A percentile compares a stretch with the other conserved stretches of the same genome.
Evolutionary conservation across 2,113 vertebrate genomes (phyloP).

Genomic region (Corvus hawaiiensis): DNA sequence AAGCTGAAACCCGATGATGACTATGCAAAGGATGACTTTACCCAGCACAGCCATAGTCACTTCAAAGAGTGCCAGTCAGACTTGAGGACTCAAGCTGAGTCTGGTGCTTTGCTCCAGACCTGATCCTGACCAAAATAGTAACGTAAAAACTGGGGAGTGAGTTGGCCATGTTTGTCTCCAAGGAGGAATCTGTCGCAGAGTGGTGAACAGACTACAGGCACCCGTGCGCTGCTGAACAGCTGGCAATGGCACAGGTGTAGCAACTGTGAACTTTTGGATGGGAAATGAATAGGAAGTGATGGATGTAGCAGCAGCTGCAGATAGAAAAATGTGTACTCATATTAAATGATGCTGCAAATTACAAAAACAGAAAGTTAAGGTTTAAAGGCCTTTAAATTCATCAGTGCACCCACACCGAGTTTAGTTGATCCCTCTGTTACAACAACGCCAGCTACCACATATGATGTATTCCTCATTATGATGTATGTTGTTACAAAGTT

Average conservation of each 20-base stretch:
- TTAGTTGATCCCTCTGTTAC: background rate
- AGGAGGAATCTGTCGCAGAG: background rate
- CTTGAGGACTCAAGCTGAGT: background rate
- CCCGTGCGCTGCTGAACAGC: fast-evolving
- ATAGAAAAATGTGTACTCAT: background rate
- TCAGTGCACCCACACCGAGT: background rate
- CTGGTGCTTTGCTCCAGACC: background rate
- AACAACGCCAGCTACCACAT: background rate
- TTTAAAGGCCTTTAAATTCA: background rate
- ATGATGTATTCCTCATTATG: background rate
- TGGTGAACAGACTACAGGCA: background rate
- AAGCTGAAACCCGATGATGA: background rate
- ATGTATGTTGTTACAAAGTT: background rate
- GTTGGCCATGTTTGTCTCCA: background rate
- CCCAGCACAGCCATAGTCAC: background rate
- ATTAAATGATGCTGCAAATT: background rate
- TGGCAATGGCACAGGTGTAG: background rate
- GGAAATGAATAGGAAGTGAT: background rate
- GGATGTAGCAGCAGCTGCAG: background rate
- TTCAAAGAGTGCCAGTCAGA: background rate
- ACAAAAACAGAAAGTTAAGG: background rate
- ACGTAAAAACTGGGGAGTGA: background rate
- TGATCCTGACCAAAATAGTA: background rate
- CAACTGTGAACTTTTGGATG: background rate
- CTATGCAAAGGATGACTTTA: background rate